Evolutionary conservation across 1,140 invertebrate genomes (phyloP).

Genomic region (Camponotus pennsylvanicus): DNA sequence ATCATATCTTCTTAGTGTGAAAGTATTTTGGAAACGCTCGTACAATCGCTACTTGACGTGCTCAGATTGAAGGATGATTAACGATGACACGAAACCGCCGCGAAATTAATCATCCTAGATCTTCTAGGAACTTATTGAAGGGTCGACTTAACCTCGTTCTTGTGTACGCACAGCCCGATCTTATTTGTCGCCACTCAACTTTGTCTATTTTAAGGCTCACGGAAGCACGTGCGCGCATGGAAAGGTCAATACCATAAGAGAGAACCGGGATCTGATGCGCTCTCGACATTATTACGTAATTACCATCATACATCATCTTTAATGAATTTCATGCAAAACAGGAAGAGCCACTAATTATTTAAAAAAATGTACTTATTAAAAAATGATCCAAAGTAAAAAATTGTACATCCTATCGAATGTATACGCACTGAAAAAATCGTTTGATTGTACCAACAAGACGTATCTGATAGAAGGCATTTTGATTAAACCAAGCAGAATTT

Average conservation of each 20-base stretch:
- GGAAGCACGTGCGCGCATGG: constrained; percentile 39
- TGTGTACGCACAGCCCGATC: not conserved
- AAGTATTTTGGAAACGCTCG: constrained; percentile 5
- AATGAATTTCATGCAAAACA: not conserved
- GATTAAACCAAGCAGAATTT: too few species aligned
- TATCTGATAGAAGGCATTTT: too few species aligned
- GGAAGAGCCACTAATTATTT: not conserved
- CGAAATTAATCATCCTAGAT: constrained; percentile 35
- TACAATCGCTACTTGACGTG: not conserved
- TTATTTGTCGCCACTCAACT: constrained; percentile 40
- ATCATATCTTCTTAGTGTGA: not conserved
- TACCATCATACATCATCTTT: constrained; percentile 27
- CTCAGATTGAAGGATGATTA: constrained; percentile 36
- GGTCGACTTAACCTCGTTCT: constrained; percentile 20
- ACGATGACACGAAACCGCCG: constrained; percentile 1
- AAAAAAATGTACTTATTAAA: not conserved
- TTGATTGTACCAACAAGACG: too few species aligned
- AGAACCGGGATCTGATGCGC: constrained; percentile 12
- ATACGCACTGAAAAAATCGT: too few species aligned
- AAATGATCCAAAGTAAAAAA: not conserved
- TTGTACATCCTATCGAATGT: not conserved
- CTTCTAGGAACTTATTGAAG: constrained; percentile 34
- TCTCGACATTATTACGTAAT: constrained; percentile 43
- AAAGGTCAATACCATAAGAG: constrained; percentile 56
- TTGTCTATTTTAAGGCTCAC: constrained; percentile 42